Evolutionary conservation across 2,888 invertebrate genomes (phyloP), one percentile per base, ranked within the genome.

Genomic region (Phyllotreta cruciferae): DNA sequence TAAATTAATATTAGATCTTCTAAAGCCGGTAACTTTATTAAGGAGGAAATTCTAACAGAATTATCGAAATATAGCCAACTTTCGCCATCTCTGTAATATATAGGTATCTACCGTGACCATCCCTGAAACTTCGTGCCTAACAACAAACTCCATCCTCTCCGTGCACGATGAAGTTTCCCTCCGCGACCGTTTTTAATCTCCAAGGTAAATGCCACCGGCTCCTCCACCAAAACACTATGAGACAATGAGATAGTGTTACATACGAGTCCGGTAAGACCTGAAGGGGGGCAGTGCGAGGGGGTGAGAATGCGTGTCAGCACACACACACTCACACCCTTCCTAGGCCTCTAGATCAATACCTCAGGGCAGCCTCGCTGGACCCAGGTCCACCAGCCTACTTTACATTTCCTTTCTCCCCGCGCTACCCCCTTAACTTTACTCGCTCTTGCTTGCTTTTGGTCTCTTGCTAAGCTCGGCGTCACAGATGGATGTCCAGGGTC

Each of bases 401-500:
- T 86, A 86, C 86, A 86, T 80, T 80, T 79, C 76, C 77, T 74
- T 75, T 67, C 67, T 67, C 71, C 62, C 69, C 60, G 62, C 63
- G 66, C 64, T 67, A 66, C 67, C 73, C 67, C 66, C 63, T 67
- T 70, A 62, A 75, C 71, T 71, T 66, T 67, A 72, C 75, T 66
- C 76, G 77, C 83, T 81, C 83, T 83, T 83, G 83, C 83, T 83
- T 84, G 84, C 84, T 84, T 63, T 71, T 74, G 84, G 85, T 83
- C 83, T 83, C 83, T 73, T 84, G 85, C 85, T 84, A 74, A 74
- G 75, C 73, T 72, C 84, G 84, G 84, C 83, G 83, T 84, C 84
- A 83, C 74, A 73, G 72, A 73, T 71, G 63, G 58, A 56, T 56
- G 9, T 56, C 36, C 60, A 66, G 57, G 52, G 44, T 11, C 24